These are phyloP conservation scores for Stegana nigrithorax DNA, from an alignment of 2,888 invertebrate genomes.

Conservation along the genomic window DNA sequence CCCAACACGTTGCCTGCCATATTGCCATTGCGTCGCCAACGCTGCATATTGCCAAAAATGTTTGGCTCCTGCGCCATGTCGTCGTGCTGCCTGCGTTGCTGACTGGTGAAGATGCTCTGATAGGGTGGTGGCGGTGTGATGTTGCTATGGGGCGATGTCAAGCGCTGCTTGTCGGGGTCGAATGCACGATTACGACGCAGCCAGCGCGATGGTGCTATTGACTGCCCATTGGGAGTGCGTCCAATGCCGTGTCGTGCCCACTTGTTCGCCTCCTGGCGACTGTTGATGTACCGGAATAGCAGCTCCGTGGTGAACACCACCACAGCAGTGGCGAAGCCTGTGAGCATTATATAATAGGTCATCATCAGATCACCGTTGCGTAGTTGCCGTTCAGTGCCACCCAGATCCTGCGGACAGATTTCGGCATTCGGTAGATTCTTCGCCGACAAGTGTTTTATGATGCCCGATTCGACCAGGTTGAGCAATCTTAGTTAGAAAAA, in stretches of 20 bases:
- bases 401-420: constrained; percentile 85
- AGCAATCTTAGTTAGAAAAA: constrained; percentile 71
- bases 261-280: constrained; percentile 45
- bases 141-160: constrained; percentile 43
- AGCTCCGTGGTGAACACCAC: constrained; percentile 78
- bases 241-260: constrained; percentile 58
- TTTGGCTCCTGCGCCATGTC: background rate
- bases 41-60: constrained; percentile 22
- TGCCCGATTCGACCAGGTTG: constrained; percentile 80
- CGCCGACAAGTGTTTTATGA: constrained; percentile 76
- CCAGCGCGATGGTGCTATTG: constrained; percentile 51
- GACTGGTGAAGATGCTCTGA: constrained; percentile 68
- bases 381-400: constrained; percentile 82
- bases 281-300: constrained; percentile 62
- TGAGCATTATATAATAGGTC: constrained; percentile 82
- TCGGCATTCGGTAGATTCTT: constrained; percentile 78
- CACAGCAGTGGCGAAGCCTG: constrained; percentile 76
- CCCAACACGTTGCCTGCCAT: constrained; percentile 44
- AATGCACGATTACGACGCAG: constrained; percentile 35
- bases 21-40: constrained; percentile 38
- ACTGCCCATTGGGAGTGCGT: constrained; percentile 55
- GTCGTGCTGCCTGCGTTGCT: constrained; percentile 10
- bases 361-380: constrained; percentile 81
- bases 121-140: constrained; percentile 76
- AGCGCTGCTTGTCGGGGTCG: constrained; percentile 38